Evolutionary conservation across 1,140 invertebrate genomes (phyloP), one percentile per base, ranked within the genome.

Genomic region (Latrodectus geometricus): DNA sequence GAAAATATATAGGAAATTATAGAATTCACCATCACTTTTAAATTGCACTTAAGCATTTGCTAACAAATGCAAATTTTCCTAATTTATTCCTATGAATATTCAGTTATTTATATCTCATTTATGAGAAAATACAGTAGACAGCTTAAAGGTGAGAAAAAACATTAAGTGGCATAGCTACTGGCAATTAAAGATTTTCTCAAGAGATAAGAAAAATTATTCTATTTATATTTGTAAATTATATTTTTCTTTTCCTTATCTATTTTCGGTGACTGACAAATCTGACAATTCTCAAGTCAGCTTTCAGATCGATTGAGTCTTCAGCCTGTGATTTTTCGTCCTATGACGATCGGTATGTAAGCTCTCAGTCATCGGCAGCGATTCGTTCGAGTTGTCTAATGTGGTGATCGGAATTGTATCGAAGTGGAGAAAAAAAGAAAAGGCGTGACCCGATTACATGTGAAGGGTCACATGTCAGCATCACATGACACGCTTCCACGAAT

Each of bases 391-490:
- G 78, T 80, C 78, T n/a, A 70, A 70, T 15, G 21, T 54, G n/a
- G 78, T 17, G 49, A 11, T 15, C n/a, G 65, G 23, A 20, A n/a
- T 52, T 74, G 9, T 20, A 48, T 74, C 54, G 54, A 17, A 61
- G 11, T 61, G 17, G 11, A 14, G 54, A 61, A 61, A 15, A 73
- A 52, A 17, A 78, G 70, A 54, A n/a, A 70, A 35, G 49, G 78
- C 66, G 66, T 80, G 78, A 70, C 14, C 78, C 20, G 20, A 21
- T 17, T 35, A 23, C 66, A 80, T 66, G 52, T 80, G 66, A 15
- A 80, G 68, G 78, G 78, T 80, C 78, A 80, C 78, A 80, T 80
- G 78, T 80, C 78, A 80, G 17, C n/a, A 66, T 70, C 78, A 80
- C 78, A 35, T 80, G 78, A 80, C 78, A n/a, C 8, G 78, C 78